Conservation (phyloP, 2,888 invertebrate genomes). For the Clivina fossor region DNA sequence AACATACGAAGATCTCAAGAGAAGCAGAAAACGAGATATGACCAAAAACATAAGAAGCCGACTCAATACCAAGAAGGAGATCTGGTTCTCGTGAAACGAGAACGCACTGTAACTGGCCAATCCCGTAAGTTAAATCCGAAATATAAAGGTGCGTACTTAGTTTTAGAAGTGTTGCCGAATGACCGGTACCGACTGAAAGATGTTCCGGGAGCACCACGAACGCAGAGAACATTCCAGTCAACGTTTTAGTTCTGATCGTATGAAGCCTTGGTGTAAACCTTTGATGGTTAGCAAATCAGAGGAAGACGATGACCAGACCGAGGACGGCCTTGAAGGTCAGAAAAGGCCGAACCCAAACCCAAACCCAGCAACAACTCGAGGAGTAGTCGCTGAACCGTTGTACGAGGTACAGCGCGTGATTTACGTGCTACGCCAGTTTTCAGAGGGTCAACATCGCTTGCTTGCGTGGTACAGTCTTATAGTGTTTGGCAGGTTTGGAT, state of each 20-base stretch:
- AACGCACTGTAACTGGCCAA: constrained; percentile 32
- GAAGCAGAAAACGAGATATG: constrained; percentile 22
- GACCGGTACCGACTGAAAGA: constrained; percentile 41
- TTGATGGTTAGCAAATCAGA: neutral
- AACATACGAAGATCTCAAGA: constrained; percentile 13
- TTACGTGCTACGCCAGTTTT: too few relatives aligned
- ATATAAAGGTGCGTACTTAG: constrained; percentile 39
- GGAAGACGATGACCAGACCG: too few relatives aligned
- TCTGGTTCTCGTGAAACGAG: constrained; percentile 34
- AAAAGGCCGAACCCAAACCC: too few relatives aligned
- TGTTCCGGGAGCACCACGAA: constrained; percentile 37
- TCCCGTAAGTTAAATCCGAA: constrained; percentile 39
- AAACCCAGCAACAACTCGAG: too few relatives aligned
- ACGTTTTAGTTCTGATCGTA: constrained; percentile 37
- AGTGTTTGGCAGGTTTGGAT: too few relatives aligned
- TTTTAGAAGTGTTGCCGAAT: constrained; percentile 35
- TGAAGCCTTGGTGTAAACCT: constrained; percentile 38
- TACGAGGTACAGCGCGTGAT: too few relatives aligned
- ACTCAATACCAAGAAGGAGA: constrained; percentile 16
- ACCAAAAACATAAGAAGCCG: constrained; percentile 14
- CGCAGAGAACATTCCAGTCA: constrained; percentile 37
- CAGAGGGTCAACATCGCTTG: too few relatives aligned
- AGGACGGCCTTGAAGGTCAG: too few relatives aligned
- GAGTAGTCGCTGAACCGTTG: too few relatives aligned
- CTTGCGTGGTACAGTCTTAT: too few relatives aligned